phyloP scores from a whole-genome alignment of 2,888 invertebrate genomes.

The Platycnemis pennipes region DNA sequence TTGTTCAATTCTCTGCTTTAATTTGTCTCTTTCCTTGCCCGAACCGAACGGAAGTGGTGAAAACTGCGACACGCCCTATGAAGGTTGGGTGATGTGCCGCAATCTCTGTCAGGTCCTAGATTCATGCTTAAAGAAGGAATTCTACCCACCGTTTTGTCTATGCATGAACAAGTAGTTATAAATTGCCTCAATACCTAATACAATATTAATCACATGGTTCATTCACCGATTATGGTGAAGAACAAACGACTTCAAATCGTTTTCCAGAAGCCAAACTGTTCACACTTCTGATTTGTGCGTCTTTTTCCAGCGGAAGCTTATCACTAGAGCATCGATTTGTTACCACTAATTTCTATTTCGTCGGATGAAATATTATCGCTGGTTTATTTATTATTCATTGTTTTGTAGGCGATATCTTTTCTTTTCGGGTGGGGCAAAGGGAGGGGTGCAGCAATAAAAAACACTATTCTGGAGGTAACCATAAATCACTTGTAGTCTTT shows the following conservation, averaged over 20 bases:
- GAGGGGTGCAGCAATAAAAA: background rate
- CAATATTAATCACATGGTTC: too few species aligned
- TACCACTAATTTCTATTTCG: background rate
- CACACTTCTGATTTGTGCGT: background rate
- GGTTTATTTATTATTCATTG: background rate
- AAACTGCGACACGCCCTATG: too few species aligned
- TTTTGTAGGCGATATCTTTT: background rate
- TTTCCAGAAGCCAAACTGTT: background rate
- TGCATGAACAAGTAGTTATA: too few species aligned
- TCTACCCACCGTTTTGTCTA: too few species aligned
- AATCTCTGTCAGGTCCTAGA: too few species aligned
- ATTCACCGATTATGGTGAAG: background rate
- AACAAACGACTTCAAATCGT: background rate
- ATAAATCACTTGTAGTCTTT: conserved; percentile 19
- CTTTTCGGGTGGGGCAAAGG: background rate
- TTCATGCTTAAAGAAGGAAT: too few species aligned
- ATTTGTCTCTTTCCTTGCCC: too few species aligned
- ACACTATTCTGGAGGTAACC: background rate
- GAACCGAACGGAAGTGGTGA: too few species aligned
- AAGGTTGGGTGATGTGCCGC: too few species aligned
- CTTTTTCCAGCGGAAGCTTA: background rate
- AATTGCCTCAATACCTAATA: too few species aligned
- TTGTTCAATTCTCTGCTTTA: too few species aligned
- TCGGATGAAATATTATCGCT: background rate
- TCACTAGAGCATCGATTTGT: background rate